Percentiles rank a stretch among this genome's conserved stretches.
These are phyloP conservation scores for Notoglanidium macrostoma DNA, from an alignment of 2,797 vertebrate genomes.

Conservation along the genomic window DNA sequence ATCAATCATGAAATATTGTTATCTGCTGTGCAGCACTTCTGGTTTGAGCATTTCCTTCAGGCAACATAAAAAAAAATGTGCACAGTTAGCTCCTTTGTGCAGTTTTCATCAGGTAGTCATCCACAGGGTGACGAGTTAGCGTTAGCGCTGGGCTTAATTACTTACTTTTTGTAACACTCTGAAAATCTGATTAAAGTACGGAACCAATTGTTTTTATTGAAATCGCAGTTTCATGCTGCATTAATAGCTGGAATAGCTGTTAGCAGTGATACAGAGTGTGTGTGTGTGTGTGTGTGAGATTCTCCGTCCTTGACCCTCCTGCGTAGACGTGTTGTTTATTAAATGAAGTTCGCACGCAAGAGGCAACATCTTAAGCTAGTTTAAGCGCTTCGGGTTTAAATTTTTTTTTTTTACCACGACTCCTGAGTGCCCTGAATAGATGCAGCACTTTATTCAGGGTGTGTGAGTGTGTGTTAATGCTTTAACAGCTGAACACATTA, in stretches of 20 bases:
- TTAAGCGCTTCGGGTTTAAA: background rate
- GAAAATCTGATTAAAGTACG: background rate
- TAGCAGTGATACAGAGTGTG: too few species aligned
- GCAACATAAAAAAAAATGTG: background rate
- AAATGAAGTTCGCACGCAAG: background rate
- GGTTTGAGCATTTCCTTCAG: too few species aligned
- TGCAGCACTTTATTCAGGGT: too few species aligned
- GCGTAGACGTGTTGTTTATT: constrained; percentile 18
- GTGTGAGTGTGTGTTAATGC: constrained; percentile 23
- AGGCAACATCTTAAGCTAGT: background rate
- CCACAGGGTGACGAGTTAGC: background rate
- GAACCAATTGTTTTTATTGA: background rate
- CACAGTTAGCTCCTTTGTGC: background rate
- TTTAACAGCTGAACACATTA: constrained; percentile 18
- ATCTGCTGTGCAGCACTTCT: background rate
- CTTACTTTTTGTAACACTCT: background rate
- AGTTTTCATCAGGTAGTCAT: background rate
- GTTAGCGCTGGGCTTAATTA: background rate
- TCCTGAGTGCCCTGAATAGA: background rate
- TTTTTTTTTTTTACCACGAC: too few species aligned
- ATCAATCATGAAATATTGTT: background rate
- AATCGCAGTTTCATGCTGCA: background rate
- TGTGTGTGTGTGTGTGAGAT: background rate
- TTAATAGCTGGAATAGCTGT: background rate
- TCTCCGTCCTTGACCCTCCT: background rate